Base-by-base conservation (phyloP, 2,797 vertebrate species). In the Meriones psammophilus region DNA sequence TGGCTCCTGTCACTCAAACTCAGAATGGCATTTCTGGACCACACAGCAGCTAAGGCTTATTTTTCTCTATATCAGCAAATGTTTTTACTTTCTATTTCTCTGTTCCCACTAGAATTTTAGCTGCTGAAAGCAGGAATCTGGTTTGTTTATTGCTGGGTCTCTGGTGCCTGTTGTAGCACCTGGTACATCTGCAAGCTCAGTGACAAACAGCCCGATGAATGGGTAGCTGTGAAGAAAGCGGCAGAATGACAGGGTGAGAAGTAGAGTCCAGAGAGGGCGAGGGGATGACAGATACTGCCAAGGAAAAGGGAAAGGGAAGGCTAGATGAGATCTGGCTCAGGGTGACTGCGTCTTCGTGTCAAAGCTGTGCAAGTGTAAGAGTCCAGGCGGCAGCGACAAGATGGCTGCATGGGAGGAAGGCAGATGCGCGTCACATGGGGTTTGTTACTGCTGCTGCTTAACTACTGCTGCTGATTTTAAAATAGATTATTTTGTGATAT, bases 1-100 rank as follows among this genome's bases (percentile, higher is more conserved):
- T 95, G 58, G 12, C 26, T 94, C 39, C 69, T 93, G 22, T 66
- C 81, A 92, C 95, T 97, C 62, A 96, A 79, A 58, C 42, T 87
- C 86, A 89, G 81, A 77, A 83, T 77, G 64, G 54, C 79, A 69
- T 92, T 95, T 28, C 54, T 42, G 85, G 36, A 91, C 92, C 33
- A 50, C 26, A 42, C n/a, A 91, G 30, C 58, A 74, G 17, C 36
- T 69, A 39, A 86, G n/a, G 93, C 92, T 88, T 84, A 66, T 76
- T 91, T 90, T 66, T 39, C 39, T 74, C 4, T 56, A 0, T 76
- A 54, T 76, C 74, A 86, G 17, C 50, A 69, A 58, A 74, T 94
- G 88, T 78, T 89, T 74, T 71, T 81, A 87, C 60, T 94, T 22
- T 4, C 73, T 93, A 76, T 64, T 91, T 91, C 30, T 86, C 83